These are phyloP conservation scores for Pelosia muscerda DNA, from an alignment of 2,888 invertebrate species.

Conservation along the genomic window DNA sequence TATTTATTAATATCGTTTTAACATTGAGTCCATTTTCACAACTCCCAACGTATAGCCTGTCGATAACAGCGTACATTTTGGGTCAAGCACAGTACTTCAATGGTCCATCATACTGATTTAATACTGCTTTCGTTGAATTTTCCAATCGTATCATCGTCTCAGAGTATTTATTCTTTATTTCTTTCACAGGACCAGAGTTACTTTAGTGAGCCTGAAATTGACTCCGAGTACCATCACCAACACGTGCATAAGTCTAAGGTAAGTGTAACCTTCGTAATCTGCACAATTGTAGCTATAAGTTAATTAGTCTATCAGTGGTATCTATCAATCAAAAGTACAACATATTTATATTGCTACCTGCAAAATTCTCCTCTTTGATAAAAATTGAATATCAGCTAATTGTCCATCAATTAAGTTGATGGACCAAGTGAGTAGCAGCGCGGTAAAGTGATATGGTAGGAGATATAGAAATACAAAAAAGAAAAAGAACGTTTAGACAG, in stretches of 20 bases:
- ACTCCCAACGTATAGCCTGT: neutral
- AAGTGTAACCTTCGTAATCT: conserved; percentile 68
- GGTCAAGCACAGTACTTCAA: neutral
- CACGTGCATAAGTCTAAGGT: conserved; percentile 98
- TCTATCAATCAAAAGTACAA: conserved; percentile 2
- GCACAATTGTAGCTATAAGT: neutral
- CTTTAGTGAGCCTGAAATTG: conserved; percentile 97
- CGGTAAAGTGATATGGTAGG: too few species aligned
- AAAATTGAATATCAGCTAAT: neutral
- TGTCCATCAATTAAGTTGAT: too few species aligned
- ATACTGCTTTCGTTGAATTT: neutral
- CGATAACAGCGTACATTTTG: neutral
- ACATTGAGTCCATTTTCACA: neutral
- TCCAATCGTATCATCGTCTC: too few species aligned
- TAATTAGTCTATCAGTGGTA: neutral
- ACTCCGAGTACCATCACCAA: conserved; percentile 97
- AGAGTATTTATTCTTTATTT: neutral
- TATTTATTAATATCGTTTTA: neutral
- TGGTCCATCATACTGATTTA: neutral
- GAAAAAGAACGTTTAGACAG: neutral
- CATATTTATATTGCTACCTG: conserved; percentile 3
- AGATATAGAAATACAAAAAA: too few species aligned
- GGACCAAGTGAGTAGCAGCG: too few species aligned
- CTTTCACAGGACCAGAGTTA: conserved; percentile 92
- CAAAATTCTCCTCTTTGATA: neutral